phyloP scores from a whole-genome alignment of 37 sponge, comb jelly and placozoan genomes.

The Oopsacas minuta region DNA sequence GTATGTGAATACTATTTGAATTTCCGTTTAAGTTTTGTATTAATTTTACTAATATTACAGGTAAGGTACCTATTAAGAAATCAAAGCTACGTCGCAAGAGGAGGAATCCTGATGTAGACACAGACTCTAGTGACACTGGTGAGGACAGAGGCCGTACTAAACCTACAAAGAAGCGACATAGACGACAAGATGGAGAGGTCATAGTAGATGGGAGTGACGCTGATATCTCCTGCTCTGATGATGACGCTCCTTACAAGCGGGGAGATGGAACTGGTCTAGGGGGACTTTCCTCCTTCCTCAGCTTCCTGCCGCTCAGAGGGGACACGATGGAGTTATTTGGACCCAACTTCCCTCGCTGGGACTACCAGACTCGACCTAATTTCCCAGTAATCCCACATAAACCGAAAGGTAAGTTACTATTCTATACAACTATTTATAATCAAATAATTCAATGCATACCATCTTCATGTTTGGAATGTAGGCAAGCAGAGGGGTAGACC shows the following conservation, averaged over 20 bases:
- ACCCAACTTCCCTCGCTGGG: not conserved
- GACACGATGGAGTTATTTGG: not conserved
- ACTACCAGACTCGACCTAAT: not conserved
- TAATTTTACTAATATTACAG: too few relatives aligned
- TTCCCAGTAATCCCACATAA: not conserved
- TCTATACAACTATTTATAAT: too few relatives aligned
- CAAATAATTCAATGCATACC: not conserved
- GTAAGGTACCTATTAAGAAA: not conserved
- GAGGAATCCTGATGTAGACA: not conserved
- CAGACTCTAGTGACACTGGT: not conserved
- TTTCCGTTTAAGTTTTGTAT: not conserved
- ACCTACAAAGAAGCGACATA: not conserved
- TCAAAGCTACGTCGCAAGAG: not conserved
- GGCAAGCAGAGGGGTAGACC: not conserved
- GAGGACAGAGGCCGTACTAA: not conserved
- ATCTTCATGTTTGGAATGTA: too few relatives aligned
- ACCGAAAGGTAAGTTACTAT: conserved; percentile 11
- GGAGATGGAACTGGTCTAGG: not conserved
- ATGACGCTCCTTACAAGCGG: conserved; percentile 1
- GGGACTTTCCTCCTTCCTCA: not conserved
- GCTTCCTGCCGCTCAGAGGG: not conserved
- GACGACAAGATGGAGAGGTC: not conserved
- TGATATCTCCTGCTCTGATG: not conserved
- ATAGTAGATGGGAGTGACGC: not conserved
- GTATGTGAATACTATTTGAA: not conserved